phyloP scores from a whole-genome alignment of 2,888 invertebrate genomes.

The Plebejus anna region DNA sequence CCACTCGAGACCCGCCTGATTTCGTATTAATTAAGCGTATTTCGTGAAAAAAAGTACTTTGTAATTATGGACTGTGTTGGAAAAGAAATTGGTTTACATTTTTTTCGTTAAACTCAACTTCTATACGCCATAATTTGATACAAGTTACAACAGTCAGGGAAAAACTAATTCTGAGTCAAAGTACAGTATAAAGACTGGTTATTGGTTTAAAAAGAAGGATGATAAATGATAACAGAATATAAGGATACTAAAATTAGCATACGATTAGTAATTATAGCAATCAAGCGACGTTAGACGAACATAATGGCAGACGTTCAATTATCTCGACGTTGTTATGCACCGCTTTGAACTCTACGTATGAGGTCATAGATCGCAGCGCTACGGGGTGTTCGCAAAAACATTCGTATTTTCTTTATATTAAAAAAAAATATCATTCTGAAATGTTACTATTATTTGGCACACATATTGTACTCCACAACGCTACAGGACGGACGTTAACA shows the following conservation, averaged over 20 bases:
- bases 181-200: neutral
- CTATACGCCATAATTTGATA: too few relatives aligned
- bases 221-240: neutral
- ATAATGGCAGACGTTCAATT: neutral
- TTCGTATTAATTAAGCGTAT: constrained; percentile 27
- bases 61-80: neutral
- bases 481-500: too few relatives aligned
- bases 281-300: neutral
- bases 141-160: neutral
- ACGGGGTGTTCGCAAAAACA: neutral
- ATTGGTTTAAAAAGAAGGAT: neutral
- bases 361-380: neutral
- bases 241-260: neutral
- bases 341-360: neutral
- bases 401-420: neutral
- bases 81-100: neutral
- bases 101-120: neutral
- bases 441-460: neutral
- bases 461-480: neutral
- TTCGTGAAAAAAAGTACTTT: constrained; percentile 1
- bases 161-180: neutral
- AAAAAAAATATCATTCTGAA: neutral
- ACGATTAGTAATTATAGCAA: neutral
- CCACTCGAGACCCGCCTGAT: constrained; percentile 52
- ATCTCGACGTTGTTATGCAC: neutral